Base-by-base conservation (phyloP, 2,113 vertebrate genomes). In the Bos javanicus region DNA sequence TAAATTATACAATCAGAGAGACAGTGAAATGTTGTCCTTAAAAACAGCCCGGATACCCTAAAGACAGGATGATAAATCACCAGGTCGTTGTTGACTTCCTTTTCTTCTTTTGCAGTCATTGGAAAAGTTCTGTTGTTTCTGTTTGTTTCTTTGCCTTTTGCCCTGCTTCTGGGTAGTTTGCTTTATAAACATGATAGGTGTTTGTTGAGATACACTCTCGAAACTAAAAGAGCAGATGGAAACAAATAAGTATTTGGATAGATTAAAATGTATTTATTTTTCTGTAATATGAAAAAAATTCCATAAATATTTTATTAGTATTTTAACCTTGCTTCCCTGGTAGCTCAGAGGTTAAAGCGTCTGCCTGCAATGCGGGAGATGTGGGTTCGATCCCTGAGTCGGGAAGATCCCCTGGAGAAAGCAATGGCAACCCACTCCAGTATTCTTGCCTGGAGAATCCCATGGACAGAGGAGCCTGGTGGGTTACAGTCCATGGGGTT, bases 1-100 rank as follows among this genome's bases (percentile, higher is more conserved):
- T 97, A 97, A 98, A 97, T 97, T 97, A 95, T 94, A 96, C 96
- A 97, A 96, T 92, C 95, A 94, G 94, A 97, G 97, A 93, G 78
- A 60, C 26, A 96, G 48, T 17, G 48, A 97, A 96, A 36, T 67
- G 28, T 93, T 92, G 95, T 96, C 62, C 39, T 85, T 94, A 62
- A 97, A 97, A 98, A 74, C 85, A 98, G 82, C 90, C 86, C 57
- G 43, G 78, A 39, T 95, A 95, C 86, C 89, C 96, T 93, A 78
- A 94, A 98, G 96, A 98, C 94, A 98, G 97, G 83, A 94, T 74
- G 90, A 97, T 60, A 95, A 96, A 97, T 96, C 96, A 98, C 0
- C 0, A 95, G 15, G 13, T 71, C 64, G 9, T 28, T 89, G 60
- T 92, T 89, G n/a, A 0, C 3, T 56, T 92, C 46, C 60, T 83